These are phyloP conservation scores for Drosophila pseudoobscura DNA, from an alignment of 1,140 invertebrate species.

Conservation along the genomic window DNA sequence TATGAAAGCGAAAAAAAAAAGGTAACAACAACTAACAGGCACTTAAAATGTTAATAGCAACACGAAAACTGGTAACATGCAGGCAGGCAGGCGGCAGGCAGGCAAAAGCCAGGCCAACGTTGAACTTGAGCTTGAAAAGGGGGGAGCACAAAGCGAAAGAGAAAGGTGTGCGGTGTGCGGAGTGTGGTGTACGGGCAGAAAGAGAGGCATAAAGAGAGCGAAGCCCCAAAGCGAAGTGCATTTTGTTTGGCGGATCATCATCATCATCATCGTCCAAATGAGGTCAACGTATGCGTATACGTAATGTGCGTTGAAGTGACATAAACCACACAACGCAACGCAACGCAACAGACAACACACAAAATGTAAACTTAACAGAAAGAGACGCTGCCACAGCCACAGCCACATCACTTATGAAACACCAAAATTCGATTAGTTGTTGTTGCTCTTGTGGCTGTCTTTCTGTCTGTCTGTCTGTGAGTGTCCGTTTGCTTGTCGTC, in stretches of 20 bases:
- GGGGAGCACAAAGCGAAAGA: slow-evolving; percentile 48
- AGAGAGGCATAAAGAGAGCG: slow-evolving; percentile 2
- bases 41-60: slow-evolving; percentile 74
- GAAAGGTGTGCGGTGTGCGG: neutral
- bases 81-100: slow-evolving; percentile 39
- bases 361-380: slow-evolving; percentile 1
- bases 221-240: neutral
- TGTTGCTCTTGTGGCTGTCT: slow-evolving; percentile 13
- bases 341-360: too few species aligned
- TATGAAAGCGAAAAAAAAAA: slow-evolving; percentile 52
- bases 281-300: slow-evolving; percentile 67
- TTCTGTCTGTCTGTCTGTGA: slow-evolving; percentile 2
- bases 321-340: slow-evolving; percentile 16
- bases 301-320: slow-evolving; percentile 70
- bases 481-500: slow-evolving; percentile 8
- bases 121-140: slow-evolving; percentile 80
- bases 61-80: slow-evolving; percentile 71
- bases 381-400: slow-evolving; percentile 11
- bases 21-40: slow-evolving; percentile 37
- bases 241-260: slow-evolving; percentile 12
- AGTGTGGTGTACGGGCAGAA: neutral
- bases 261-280: slow-evolving; percentile 55
- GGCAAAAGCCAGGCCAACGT: slow-evolving; percentile 38
- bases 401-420: slow-evolving; percentile 60
- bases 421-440: slow-evolving; percentile 33